A percentile compares a stretch with the other conserved stretches of the same genome.
Conservation (phyloP, 2,888 invertebrate species). For the Enoplolaimus lenunculus region DNA sequence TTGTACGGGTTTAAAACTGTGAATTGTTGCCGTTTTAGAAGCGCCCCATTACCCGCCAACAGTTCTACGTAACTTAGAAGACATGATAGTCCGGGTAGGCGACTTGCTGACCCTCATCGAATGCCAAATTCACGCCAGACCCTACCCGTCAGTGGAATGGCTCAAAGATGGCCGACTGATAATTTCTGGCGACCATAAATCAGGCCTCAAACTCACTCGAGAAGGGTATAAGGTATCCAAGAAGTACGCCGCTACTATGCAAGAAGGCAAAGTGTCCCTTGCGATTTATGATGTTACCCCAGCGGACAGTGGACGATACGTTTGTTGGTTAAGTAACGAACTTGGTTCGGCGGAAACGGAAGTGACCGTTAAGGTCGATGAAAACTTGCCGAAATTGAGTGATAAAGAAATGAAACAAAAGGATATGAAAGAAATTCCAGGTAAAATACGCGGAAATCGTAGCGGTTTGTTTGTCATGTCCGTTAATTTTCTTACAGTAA, state of each 20-base stretch:
- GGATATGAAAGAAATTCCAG: too few species aligned
- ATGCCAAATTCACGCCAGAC: slow-evolving; percentile 40
- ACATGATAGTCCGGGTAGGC: slow-evolving; percentile 37
- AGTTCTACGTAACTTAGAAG: slow-evolving; percentile 40
- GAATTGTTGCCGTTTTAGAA: slow-evolving; percentile 26
- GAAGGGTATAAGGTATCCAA: slow-evolving; percentile 38
- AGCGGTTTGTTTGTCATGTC: too few species aligned
- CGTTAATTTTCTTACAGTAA: too few species aligned
- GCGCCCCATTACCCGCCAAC: slow-evolving; percentile 35
- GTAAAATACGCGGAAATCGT: too few species aligned
- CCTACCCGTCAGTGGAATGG: slow-evolving; percentile 39
- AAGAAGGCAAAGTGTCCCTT: slow-evolving; percentile 44
- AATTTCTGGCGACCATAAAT: background rate
- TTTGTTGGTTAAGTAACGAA: slow-evolving; percentile 63
- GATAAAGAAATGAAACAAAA: too few species aligned
- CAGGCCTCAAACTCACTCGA: slow-evolving; percentile 12
- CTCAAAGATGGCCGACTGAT: slow-evolving; percentile 39
- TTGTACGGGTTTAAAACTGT: too few species aligned
- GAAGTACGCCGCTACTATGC: slow-evolving; percentile 40
- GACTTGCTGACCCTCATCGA: slow-evolving; percentile 37
- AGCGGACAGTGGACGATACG: slow-evolving; percentile 71
- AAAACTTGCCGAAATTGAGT: too few species aligned
- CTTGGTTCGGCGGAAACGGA: slow-evolving; percentile 67
- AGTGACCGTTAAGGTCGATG: too few species aligned
- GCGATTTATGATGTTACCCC: slow-evolving; percentile 72